Evolutionary conservation across 2,797 vertebrate species (phyloP), one percentile per base, ranked within the genome.

Genomic region (Platalea minor): DNA sequence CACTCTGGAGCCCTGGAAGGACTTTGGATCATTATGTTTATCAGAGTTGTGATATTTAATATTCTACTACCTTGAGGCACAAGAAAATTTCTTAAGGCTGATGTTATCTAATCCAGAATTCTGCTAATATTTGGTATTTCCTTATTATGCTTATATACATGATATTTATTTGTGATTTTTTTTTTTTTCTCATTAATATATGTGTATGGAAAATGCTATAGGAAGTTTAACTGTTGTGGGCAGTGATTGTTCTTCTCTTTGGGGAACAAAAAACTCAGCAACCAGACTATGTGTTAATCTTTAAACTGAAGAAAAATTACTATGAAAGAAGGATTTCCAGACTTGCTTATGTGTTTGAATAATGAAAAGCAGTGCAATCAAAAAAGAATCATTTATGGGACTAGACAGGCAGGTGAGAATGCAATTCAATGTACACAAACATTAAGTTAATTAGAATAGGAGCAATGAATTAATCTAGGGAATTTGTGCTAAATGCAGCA

Each of bases 371-470:
- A 88, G 17, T 67, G 48, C 72, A 93, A 88, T 87, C 56, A 91
- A 77, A 89, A 85, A 72, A 78, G 39, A 50, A 17, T 96, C 29
- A 80, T 91, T 93, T 95, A 91, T 75, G 50, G 73, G 57, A 48
- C 45, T 90, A 87, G 72, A 73, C 73, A 84, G 78, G 51, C 63
- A 95, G 76, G 96, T 91, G 65, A 92, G 56, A 92, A 91, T 94
- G 74, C 53, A 90, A 82, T 83, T 91, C 80, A 94, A 12, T 70
- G 83, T 94, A 91, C 50, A 87, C 53, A 96, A 87, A 74, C 60
- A 28, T 88, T 91, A 94, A 93, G 63, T 91, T 93, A 95, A 95
- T 96, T 97, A 86, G 72, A 95, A 79, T 77, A 50, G 78, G 56
- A 90, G 64, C 83, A 91, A 63, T 86, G 35, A 95, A 78, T 86